Evolutionary conservation across 2,113 vertebrate species (phyloP).

Genomic region (Paramisgurnus dabryanus): DNA sequence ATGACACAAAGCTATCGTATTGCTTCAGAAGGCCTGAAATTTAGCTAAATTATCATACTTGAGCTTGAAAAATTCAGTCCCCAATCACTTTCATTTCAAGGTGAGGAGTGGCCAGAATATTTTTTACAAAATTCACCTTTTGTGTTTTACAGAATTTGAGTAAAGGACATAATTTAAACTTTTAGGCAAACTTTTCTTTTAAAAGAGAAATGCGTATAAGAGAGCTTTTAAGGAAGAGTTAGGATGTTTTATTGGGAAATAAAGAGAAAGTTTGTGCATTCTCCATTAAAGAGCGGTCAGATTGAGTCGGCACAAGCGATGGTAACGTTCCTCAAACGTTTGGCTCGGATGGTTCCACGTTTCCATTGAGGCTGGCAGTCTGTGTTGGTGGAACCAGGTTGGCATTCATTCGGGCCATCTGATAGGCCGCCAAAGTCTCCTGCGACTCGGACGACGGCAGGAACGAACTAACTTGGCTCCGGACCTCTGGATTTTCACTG

Average conservation of each 20-base stretch:
- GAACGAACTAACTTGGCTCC: constrained; percentile 76
- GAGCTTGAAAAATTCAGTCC: too few relatives aligned
- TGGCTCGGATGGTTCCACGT: constrained; percentile 75
- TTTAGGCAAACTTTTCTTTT: background rate
- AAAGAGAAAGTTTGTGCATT: constrained; percentile 28
- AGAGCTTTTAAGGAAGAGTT: background rate
- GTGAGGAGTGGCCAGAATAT: background rate
- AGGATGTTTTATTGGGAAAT: background rate
- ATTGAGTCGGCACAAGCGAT: constrained; percentile 30
- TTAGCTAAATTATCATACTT: too few relatives aligned
- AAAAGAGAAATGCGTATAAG: background rate
- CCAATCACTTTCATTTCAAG: background rate
- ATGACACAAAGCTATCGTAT: background rate
- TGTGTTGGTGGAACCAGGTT: constrained; percentile 68
- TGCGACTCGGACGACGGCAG: constrained; percentile 81
- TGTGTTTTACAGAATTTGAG: constrained; percentile 3
- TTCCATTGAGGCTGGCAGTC: constrained; percentile 81
- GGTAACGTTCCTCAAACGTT: constrained; percentile 58
- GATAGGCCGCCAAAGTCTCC: constrained; percentile 77
- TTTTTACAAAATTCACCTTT: background rate
- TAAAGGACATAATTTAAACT: background rate
- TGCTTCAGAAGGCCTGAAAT: background rate
- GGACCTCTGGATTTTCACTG: constrained; percentile 79
- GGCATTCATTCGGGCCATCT: constrained; percentile 74
- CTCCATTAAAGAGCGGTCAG: constrained; percentile 33